A percentile compares a stretch with the other conserved stretches of the same genome.
Conservation (phyloP, 2,888 invertebrate species). For the Heliconius hortense region DNA sequence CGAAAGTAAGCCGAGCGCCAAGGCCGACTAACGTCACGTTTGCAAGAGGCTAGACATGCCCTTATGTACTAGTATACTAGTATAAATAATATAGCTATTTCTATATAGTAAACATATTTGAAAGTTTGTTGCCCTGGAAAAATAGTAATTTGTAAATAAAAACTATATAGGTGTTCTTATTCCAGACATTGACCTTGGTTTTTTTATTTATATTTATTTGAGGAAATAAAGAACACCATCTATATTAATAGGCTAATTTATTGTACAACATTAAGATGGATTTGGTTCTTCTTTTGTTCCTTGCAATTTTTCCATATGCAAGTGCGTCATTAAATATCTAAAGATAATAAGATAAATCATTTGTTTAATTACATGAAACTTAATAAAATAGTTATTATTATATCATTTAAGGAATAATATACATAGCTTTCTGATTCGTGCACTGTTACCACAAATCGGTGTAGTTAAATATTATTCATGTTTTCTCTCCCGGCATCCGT, state of each 20-base stretch:
- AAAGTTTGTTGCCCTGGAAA: constrained; percentile 61
- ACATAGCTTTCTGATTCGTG: constrained; percentile 28
- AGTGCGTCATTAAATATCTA: too few species aligned
- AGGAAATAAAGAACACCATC: too few species aligned
- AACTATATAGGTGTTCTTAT: background rate
- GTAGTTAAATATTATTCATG: constrained; percentile 48
- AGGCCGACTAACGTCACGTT: constrained; percentile 78
- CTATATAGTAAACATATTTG: constrained; percentile 43
- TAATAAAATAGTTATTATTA: too few species aligned
- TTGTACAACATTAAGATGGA: too few species aligned
- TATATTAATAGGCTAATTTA: too few species aligned
- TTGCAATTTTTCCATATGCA: too few species aligned
- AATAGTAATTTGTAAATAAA: background rate
- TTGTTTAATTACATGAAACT: too few species aligned
- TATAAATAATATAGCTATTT: too few species aligned
- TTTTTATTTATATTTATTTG: too few species aligned
- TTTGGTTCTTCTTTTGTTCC: too few species aligned
- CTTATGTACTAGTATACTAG: constrained; percentile 40
- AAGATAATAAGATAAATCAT: too few species aligned
- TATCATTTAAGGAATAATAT: constrained; percentile 22
- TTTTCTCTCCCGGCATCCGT: constrained; percentile 64
- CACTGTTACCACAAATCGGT: constrained; percentile 29
- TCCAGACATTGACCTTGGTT: background rate
- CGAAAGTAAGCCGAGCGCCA: constrained; percentile 71
- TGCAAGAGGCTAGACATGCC: constrained; percentile 72